Evolutionary conservation across 2,113 vertebrate species (phyloP).

Genomic region (Nibea albiflora): DNA sequence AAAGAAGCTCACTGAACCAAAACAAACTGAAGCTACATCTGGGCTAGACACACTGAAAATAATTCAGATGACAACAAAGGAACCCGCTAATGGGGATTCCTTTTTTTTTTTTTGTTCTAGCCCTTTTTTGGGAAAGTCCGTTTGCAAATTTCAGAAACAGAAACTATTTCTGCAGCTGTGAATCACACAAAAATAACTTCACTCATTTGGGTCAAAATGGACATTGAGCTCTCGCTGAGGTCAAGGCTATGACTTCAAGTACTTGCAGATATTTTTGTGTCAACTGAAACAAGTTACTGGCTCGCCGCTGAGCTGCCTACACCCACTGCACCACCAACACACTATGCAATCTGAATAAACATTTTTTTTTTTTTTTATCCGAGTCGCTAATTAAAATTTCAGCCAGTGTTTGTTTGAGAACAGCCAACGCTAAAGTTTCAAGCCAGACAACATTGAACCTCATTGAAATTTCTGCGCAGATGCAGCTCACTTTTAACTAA

Average conservation of each 20-base stretch:
- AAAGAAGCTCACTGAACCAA: conserved; percentile 7
- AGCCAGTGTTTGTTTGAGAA: conserved; percentile 1
- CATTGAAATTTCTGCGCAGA: background rate
- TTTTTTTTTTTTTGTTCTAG: background rate
- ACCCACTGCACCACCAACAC: conserved; percentile 31
- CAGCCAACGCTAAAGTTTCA: background rate
- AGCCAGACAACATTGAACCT: conserved; percentile 6
- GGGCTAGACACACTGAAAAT: background rate
- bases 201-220: conserved; percentile 3
- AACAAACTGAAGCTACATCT: background rate
- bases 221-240: conserved; percentile 3
- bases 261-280: conserved; percentile 20
- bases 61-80: background rate
- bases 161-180: background rate
- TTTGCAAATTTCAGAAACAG: background rate
- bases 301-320: conserved; percentile 8
- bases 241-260: conserved; percentile 2
- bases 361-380: conserved; percentile 22
- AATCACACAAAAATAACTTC: background rate
- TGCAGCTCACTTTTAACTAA: background rate
- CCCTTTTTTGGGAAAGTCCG: background rate
- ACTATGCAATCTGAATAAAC: conserved; percentile 30
- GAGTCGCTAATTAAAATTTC: conserved; percentile 11
- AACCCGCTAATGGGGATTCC: background rate
- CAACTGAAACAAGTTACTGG: conserved; percentile 8